Evolutionary conservation across 2,797 vertebrate genomes (phyloP).

Genomic region (Fistularia tabacaria): DNA sequence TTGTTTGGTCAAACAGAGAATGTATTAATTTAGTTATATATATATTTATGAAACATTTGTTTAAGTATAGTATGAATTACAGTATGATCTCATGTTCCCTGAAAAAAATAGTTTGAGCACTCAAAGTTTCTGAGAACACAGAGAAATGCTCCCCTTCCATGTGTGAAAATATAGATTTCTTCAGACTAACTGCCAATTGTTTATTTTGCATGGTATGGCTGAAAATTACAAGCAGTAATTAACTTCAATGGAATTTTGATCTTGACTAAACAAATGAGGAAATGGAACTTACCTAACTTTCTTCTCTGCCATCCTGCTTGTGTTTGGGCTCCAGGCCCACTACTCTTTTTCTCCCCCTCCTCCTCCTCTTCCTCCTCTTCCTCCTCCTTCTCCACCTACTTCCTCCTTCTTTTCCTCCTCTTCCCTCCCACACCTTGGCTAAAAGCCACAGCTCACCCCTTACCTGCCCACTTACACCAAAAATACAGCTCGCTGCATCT

Average conservation of each 20-base stretch:
- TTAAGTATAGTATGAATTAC: not conserved
- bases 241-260: too few relatives aligned
- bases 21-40: not conserved
- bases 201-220: too few relatives aligned
- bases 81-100: too few relatives aligned
- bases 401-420: slow-evolving; percentile 18
- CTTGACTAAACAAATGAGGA: slow-evolving; percentile 4
- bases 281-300: slow-evolving; percentile 68
- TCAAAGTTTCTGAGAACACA: too few relatives aligned
- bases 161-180: too few relatives aligned
- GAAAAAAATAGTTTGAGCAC: too few relatives aligned
- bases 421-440: slow-evolving; percentile 20
- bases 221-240: too few relatives aligned
- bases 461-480: slow-evolving; percentile 23
- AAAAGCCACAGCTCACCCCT: slow-evolving; percentile 22
- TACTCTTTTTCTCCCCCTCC: slow-evolving; percentile 24
- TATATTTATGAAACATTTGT: not conserved
- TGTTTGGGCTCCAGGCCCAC: slow-evolving; percentile 47
- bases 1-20: not conserved
- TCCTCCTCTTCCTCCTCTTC: slow-evolving; percentile 10
- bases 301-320: slow-evolving; percentile 71
- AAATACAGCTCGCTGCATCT: slow-evolving; percentile 14
- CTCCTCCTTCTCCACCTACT: not conserved
- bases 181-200: too few relatives aligned
- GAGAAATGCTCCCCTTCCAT: too few relatives aligned